Evolutionary conservation across 2,888 invertebrate genomes (phyloP).

Genomic region (Lapara coniferarum): DNA sequence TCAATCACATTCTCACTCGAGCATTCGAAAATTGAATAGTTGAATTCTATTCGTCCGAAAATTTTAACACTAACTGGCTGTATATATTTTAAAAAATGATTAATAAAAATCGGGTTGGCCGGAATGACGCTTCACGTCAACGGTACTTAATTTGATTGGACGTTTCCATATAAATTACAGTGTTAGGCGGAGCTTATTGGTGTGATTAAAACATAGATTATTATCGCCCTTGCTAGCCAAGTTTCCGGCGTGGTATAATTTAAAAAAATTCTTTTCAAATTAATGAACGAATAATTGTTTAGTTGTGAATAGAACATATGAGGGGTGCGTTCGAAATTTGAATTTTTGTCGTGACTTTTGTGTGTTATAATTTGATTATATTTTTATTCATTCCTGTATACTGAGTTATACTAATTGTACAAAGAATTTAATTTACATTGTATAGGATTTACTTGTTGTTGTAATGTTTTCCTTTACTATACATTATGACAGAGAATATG

Average conservation of each 20-base stretch:
- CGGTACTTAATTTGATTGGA: slow-evolving; percentile 77
- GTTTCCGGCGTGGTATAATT: slow-evolving; percentile 38
- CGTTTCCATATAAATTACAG: slow-evolving; percentile 71
- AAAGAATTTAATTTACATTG: slow-evolving; percentile 1
- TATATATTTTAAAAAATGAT: slow-evolving; percentile 54
- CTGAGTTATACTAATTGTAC: neutral
- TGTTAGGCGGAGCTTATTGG: slow-evolving; percentile 41
- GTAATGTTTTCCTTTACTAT: neutral
- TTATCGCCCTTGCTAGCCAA: slow-evolving; percentile 35
- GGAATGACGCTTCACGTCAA: slow-evolving; percentile 63
- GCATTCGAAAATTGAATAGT: slow-evolving; percentile 36
- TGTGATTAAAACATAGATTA: slow-evolving; percentile 44
- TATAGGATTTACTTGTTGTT: neutral
- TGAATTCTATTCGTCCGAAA: slow-evolving; percentile 33
- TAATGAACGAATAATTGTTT: slow-evolving; percentile 46
- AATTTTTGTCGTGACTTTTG: slow-evolving; percentile 22
- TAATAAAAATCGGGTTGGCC: slow-evolving; percentile 66
- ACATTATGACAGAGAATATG: too few relatives aligned
- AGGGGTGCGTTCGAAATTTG: slow-evolving; percentile 19
- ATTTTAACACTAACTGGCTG: slow-evolving; percentile 52
- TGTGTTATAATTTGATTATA: slow-evolving; percentile 9
- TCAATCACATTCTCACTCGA: slow-evolving; percentile 37
- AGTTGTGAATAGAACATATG: slow-evolving; percentile 36
- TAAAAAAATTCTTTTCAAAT: slow-evolving; percentile 44
- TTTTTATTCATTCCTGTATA: neutral